Percentiles rank a stretch among this genome's conserved stretches.
phyloP scores from a whole-genome alignment of 92 coral and sea anemone genomes.

The Siderastrea siderea region DNA sequence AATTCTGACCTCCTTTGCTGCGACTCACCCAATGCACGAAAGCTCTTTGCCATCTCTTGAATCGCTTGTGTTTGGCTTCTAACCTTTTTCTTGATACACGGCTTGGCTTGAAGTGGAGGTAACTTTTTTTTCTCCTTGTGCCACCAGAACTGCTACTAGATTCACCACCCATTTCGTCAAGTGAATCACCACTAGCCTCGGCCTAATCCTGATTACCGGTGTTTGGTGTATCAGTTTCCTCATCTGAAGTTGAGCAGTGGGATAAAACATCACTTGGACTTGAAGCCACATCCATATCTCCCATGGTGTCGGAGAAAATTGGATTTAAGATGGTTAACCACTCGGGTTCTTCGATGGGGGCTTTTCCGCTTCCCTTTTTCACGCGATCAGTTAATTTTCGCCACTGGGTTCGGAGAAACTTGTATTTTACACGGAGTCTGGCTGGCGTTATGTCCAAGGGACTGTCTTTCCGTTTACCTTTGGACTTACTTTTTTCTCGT shows the following conservation, averaged over 20 bases:
- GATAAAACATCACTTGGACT: constrained; percentile 52
- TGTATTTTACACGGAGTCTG: constrained; percentile 52
- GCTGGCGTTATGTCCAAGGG: constrained; percentile 44
- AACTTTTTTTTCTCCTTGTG: constrained; percentile 35
- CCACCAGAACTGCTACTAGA: constrained; percentile 49
- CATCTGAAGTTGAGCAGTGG: constrained; percentile 45
- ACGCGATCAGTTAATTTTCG: constrained; percentile 53
- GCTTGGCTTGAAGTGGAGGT: constrained; percentile 46
- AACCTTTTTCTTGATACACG: constrained; percentile 18
- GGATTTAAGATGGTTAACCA: constrained; percentile 69
- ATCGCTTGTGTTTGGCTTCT: constrained; percentile 66
- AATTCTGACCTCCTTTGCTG: constrained; percentile 44
- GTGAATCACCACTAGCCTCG: constrained; percentile 32
- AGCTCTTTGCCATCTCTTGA: constrained; percentile 63
- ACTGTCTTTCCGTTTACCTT: constrained; percentile 29
- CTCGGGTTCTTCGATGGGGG: constrained; percentile 55
- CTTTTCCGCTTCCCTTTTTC: constrained; percentile 57
- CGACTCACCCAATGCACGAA: constrained; percentile 43
- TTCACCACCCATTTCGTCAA: constrained; percentile 15
- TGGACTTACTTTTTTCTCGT: constrained; percentile 37
- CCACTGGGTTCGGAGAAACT: constrained; percentile 46
- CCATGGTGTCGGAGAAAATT: constrained; percentile 69
- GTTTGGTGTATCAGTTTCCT: constrained; percentile 37
- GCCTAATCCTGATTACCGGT: constrained; percentile 35
- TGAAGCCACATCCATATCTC: constrained; percentile 52